phyloP scores from a whole-genome alignment of 2,797 vertebrate genomes.

The Pteropus rufus region DNA sequence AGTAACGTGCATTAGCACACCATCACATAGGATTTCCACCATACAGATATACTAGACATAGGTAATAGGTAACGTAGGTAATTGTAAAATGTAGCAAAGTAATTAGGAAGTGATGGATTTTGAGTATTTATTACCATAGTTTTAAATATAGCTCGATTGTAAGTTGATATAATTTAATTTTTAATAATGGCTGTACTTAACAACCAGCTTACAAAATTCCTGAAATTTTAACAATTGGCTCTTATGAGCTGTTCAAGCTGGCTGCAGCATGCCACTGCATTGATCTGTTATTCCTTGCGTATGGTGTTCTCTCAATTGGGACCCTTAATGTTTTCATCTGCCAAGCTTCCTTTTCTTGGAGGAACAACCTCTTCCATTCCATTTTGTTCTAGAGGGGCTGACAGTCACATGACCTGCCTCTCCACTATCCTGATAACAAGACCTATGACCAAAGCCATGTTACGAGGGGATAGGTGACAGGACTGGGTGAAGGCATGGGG shows the following conservation, averaged over 20 bases:
- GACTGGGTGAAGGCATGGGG: not conserved
- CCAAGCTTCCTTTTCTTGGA: not conserved
- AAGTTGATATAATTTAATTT: not conserved
- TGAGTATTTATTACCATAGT: not conserved
- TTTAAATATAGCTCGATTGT: not conserved
- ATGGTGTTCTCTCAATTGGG: not conserved
- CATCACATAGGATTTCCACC: not conserved
- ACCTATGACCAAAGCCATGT: too few species aligned
- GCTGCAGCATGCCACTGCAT: too few species aligned
- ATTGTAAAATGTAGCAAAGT: not conserved
- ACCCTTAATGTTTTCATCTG: not conserved
- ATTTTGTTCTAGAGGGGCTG: not conserved
- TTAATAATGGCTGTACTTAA: not conserved
- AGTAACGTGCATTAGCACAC: not conserved
- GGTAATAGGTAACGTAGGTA: not conserved
- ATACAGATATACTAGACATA: not conserved
- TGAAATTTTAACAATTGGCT: not conserved
- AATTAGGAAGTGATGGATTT: not conserved
- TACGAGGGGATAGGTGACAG: too few species aligned
- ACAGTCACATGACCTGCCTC: not conserved
- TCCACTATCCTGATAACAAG: not conserved
- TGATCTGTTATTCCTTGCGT: not conserved
- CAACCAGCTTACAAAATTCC: not conserved
- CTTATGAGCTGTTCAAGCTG: not conserved
- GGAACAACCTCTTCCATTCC: not conserved